Evolutionary conservation across 1,140 invertebrate species (phyloP), one percentile per base, ranked within the genome.

Genomic region (Ooceraea biroi): DNA sequence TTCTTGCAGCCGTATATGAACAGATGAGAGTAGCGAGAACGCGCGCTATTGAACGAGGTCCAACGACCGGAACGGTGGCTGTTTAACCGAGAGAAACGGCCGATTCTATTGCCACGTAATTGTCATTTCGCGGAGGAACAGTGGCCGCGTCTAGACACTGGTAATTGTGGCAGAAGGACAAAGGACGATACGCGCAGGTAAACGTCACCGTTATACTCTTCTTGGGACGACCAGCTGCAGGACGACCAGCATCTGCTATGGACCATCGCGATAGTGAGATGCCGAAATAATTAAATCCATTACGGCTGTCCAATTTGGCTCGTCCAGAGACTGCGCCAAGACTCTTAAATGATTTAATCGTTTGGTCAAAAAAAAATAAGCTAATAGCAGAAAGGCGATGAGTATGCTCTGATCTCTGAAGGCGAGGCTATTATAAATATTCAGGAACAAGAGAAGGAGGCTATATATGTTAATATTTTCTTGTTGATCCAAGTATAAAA

Each of bases 161-260:
- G 71, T 91, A 90, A 90, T 91, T 90, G 90, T 80, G 77, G 50
- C 80, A 82, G 86, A 88, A 89, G 89, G 76, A 90, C 84, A 84
- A 90, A 88, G 76, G 65, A 72, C 69, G 71, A 82, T 66, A 60
- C 27, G 73, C 44, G 63, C 88, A 87, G 84, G 86, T 87, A 86
- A 85, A 71, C 71, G 88, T 82, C 74, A 77, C 61, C 68, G 55
- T 86, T 57, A 84, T 41, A 22, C 44, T 52, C 17, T 82, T 80
- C 52, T 52, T 4, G 68, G 48, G 12, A 78, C 19, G 44, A 52
- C 48, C 36, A 46, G n/a, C 65, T 73, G 46, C 25, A 46, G 46
- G 57, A 27, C 14, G 55, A 27, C 12, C 58, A 11, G n/a, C 61
- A n/a, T 50, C 22, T 52, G 27, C 58, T 27, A n/a, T n/a, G n/a